These are phyloP conservation scores for Conops quadrifasciatus DNA, from an alignment of 2,888 invertebrate genomes.

Conservation along the genomic window DNA sequence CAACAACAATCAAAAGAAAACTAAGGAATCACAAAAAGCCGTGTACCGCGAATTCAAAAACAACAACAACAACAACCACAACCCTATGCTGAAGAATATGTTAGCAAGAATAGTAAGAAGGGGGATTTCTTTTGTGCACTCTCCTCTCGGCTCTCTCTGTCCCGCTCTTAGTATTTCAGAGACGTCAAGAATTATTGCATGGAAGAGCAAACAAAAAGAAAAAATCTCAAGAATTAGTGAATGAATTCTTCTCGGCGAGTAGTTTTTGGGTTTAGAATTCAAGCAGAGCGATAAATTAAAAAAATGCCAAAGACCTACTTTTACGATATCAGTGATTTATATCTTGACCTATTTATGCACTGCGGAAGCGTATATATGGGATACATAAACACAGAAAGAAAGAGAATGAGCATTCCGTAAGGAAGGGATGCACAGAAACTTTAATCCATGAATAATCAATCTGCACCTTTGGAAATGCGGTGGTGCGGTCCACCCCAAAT, in stretches of 20 bases:
- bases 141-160: neutral
- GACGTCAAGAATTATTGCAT: constrained; percentile 11
- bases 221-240: constrained; percentile 18
- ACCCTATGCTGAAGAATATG: neutral
- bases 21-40: neutral
- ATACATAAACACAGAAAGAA: too few species aligned
- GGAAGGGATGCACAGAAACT: too few species aligned
- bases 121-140: constrained; percentile 26
- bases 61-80: too few species aligned
- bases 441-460: too few species aligned
- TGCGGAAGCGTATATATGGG: neutral
- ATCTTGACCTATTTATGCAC: constrained; percentile 32
- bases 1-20: neutral
- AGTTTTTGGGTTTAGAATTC: constrained; percentile 2
- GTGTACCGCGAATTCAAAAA: neutral
- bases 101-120: neutral
- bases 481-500: too few species aligned
- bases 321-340: constrained; percentile 34
- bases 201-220: constrained; percentile 6
- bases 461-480: too few species aligned
- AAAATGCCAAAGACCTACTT: constrained; percentile 23
- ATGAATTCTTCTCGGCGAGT: neutral
- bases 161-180: neutral
- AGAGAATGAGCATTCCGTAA: too few species aligned
- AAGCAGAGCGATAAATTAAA: constrained; percentile 4